Evolutionary conservation across 35 echinoderm and acorn worm species (phyloP).

Genomic region (Nesometra sesokonis): DNA sequence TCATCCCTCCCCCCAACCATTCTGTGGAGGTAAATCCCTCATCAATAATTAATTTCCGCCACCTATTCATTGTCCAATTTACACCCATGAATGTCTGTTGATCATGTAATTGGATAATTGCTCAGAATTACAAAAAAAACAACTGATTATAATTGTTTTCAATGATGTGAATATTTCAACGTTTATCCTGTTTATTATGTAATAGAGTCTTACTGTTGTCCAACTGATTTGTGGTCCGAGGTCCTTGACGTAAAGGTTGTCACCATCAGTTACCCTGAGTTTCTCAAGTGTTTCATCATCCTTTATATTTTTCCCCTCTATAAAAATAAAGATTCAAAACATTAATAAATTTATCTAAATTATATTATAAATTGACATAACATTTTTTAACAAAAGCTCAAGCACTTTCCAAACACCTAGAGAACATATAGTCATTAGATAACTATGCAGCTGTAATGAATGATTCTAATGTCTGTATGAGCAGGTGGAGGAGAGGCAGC

Average conservation of each 20-base stretch:
- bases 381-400: neutral
- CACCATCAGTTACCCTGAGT: constrained; percentile 35
- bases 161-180: neutral
- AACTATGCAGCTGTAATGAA: too few relatives aligned
- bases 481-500: too few relatives aligned
- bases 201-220: constrained; percentile 79
- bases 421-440: too few relatives aligned
- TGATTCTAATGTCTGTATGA: too few relatives aligned
- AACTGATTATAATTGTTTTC: neutral
- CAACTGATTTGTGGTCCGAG: constrained; percentile 76
- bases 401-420: too few relatives aligned
- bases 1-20: too few relatives aligned
- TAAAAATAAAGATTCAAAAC: neutral
- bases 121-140: too few relatives aligned
- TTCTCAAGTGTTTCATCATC: constrained; percentile 57
- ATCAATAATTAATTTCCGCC: too few relatives aligned
- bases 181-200: neutral
- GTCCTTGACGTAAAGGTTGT: constrained; percentile 82
- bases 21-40: too few relatives aligned
- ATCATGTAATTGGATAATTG: too few relatives aligned
- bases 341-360: neutral
- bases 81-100: too few relatives aligned
- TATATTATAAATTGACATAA: neutral
- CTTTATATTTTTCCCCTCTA: constrained; percentile 81
- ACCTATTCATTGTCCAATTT: too few relatives aligned